A percentile compares a stretch with the other conserved stretches of the same genome.
Evolutionary conservation across 2,888 invertebrate genomes (phyloP).

Genomic region (Metopia argyrocephala): DNA sequence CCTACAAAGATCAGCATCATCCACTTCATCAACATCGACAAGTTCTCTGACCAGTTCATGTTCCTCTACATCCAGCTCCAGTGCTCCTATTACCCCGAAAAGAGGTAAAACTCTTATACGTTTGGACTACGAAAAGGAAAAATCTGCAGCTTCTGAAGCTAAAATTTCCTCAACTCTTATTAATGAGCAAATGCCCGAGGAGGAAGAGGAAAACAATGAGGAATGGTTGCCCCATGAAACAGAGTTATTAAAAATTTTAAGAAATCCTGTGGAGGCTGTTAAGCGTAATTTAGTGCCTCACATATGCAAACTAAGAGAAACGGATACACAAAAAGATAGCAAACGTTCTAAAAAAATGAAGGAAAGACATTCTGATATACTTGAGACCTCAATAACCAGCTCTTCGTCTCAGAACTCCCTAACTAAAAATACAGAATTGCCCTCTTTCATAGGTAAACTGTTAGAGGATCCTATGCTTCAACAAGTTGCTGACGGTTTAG

Average conservation of each 20-base stretch:
- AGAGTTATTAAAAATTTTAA: conserved; percentile 81
- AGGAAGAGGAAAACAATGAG: conserved; percentile 12
- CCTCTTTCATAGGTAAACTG: conserved; percentile 81
- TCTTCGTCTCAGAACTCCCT: background rate
- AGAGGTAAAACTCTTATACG: conserved; percentile 76
- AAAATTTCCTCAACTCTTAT: conserved; percentile 40
- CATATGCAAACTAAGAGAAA: conserved; percentile 84
- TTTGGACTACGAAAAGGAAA: conserved; percentile 75
- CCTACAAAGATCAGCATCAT: conserved; percentile 74
- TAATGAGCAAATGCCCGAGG: conserved; percentile 40
- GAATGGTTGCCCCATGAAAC: conserved; percentile 75
- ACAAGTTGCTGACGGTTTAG: conserved; percentile 82
- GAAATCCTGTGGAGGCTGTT: conserved; percentile 88
- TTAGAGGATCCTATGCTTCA: conserved; percentile 83
- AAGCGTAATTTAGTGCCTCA: conserved; percentile 87
- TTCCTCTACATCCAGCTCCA: conserved; percentile 68
- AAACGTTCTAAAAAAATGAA: conserved; percentile 76
- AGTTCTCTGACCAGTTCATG: conserved; percentile 69
- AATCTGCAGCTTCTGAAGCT: conserved; percentile 32
- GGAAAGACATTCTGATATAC: conserved; percentile 45
- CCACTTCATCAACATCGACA: conserved; percentile 73
- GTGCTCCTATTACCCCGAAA: conserved; percentile 64
- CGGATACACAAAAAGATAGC: conserved; percentile 64
- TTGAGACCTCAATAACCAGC: background rate
- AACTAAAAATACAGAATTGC: conserved; percentile 69